These are phyloP conservation scores for Caerostris darwini DNA, from an alignment of 1,140 invertebrate species.

Conservation along the genomic window DNA sequence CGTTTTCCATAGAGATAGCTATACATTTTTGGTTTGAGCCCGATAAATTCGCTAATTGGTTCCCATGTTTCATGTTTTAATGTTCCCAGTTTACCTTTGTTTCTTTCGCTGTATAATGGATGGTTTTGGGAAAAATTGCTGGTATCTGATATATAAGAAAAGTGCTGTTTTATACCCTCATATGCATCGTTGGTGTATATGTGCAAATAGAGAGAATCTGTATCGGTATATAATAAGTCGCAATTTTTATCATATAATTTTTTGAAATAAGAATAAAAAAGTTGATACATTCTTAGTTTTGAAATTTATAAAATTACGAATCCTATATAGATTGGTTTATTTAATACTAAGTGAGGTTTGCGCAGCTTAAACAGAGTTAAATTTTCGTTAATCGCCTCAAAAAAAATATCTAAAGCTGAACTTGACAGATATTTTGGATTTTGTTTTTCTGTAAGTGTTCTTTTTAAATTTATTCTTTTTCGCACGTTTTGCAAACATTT, in stretches of 20 bases:
- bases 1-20: neutral
- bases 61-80: slow-evolving; percentile 19
- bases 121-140: slow-evolving; percentile 7
- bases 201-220: slow-evolving; percentile 1
- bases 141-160: neutral
- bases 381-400: no score
- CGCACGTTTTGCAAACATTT: slow-evolving; percentile 84
- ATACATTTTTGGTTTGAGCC: slow-evolving; percentile 53
- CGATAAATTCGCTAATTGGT: slow-evolving; percentile 51
- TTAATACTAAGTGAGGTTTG: slow-evolving; percentile 74
- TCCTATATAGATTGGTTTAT: slow-evolving; percentile 80
- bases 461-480: slow-evolving; percentile 81
- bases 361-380: slow-evolving; percentile 67
- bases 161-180: neutral
- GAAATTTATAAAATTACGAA: no score
- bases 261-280: neutral
- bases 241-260: neutral
- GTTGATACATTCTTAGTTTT: no score
- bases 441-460: slow-evolving; percentile 79
- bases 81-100: slow-evolving; percentile 27
- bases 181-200: slow-evolving; percentile 28
- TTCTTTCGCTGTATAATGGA: neutral
- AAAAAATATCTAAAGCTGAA: slow-evolving; percentile 78
- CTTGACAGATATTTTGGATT: slow-evolving; percentile 81
- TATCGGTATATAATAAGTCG: neutral